A percentile compares a stretch with the other conserved stretches of the same genome.
Conservation (phyloP, 2,113 vertebrate genomes). For the Saguinus midas region DNA sequence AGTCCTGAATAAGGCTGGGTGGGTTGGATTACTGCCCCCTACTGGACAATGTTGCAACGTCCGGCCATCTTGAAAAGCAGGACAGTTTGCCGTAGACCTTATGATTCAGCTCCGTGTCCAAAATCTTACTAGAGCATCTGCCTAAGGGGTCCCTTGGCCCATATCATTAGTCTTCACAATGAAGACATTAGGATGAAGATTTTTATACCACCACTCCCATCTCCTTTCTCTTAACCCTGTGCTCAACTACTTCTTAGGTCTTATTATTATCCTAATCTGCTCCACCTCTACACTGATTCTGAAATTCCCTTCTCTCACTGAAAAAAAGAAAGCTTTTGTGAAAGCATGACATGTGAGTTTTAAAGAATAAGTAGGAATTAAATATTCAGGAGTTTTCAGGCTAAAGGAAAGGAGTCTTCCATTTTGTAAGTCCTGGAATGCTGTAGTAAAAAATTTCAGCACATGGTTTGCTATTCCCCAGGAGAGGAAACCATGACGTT, state of each 20-base stretch:
- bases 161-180: not conserved
- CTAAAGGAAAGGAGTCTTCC: not conserved
- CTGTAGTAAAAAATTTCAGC: not conserved
- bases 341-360: not conserved
- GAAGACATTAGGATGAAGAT: not conserved
- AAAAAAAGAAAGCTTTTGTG: not conserved
- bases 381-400: not conserved
- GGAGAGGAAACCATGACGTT: not conserved
- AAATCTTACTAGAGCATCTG: not conserved
- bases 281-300: not conserved
- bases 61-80: not conserved
- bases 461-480: not conserved
- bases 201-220: not conserved
- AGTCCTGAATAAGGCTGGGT: not conserved
- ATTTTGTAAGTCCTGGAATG: not conserved
- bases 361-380: not conserved
- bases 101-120: not conserved
- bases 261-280: not conserved
- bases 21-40: not conserved
- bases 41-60: not conserved
- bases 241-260: not conserved
- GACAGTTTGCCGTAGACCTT: not conserved
- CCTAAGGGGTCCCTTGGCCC: not conserved
- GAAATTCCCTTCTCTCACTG: not conserved
- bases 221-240: not conserved